These are phyloP conservation scores for Tiphia femorata DNA, from an alignment of 2,888 invertebrate species.

Conservation along the genomic window DNA sequence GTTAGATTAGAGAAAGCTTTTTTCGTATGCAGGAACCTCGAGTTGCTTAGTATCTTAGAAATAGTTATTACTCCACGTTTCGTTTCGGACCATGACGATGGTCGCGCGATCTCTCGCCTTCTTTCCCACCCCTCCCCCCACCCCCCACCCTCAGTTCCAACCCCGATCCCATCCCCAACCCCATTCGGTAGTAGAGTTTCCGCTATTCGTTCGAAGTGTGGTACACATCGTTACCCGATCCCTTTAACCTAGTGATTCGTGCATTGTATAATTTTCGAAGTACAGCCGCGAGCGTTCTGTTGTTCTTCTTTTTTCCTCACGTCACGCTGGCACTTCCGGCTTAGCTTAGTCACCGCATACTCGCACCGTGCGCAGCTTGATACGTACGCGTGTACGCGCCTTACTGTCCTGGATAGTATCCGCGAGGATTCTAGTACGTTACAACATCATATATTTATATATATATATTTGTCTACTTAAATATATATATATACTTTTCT, in stretches of 20 bases:
- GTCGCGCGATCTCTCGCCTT: conserved; percentile 8
- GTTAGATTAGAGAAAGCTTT: conserved; percentile 64
- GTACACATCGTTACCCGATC: conserved; percentile 6
- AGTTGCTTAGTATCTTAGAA: conserved; percentile 63
- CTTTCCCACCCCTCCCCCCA: not conserved
- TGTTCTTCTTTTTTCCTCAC: not conserved
- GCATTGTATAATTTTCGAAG: conserved; percentile 9
- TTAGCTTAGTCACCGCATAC: not conserved
- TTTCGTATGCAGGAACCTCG: conserved; percentile 65
- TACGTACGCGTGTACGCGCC: conserved; percentile 55
- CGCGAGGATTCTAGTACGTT: conserved; percentile 59
- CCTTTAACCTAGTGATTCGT: conserved; percentile 34
- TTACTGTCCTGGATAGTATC: conserved; percentile 46
- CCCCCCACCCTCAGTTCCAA: not conserved
- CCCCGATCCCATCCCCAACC: conserved; percentile 9
- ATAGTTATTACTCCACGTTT: conserved; percentile 60
- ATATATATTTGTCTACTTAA: conserved; percentile 38
- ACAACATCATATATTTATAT: conserved; percentile 56
- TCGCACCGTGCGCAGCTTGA: conserved; percentile 4
- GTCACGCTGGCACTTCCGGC: conserved; percentile 32
- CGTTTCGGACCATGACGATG: conserved; percentile 30
- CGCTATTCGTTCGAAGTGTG: too few relatives aligned
- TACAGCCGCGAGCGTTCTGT: conserved; percentile 16
- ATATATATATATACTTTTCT: conserved; percentile 41
- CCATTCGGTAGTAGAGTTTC: too few relatives aligned